A percentile compares a stretch with the other conserved stretches of the same genome.
Evolutionary conservation across 2,113 vertebrate genomes (phyloP).

Genomic region (Spea bombifrons): DNA sequence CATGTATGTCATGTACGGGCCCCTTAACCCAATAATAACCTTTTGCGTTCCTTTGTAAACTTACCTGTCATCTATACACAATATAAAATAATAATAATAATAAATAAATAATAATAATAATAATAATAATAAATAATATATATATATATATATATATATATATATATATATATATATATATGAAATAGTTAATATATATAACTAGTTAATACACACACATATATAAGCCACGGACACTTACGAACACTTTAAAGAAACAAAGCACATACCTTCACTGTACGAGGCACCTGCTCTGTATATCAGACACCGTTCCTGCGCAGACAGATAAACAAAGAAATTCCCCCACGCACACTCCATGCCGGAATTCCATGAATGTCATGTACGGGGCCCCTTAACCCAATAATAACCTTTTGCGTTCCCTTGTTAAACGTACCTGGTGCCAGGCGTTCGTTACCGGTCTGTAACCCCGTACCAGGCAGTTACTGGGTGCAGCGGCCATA

Average conservation of each 20-base stretch:
- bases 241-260: too few species aligned
- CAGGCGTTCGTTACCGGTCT: not conserved
- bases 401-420: constrained; percentile 4
- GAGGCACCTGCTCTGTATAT: not conserved
- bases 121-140: too few species aligned
- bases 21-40: constrained; percentile 1
- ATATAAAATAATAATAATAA: too few species aligned
- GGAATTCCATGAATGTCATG: constrained; percentile 30
- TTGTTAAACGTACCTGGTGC: constrained; percentile 16
- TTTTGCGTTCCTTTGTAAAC: not conserved
- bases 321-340: not conserved
- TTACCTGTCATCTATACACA: too few species aligned
- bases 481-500: too few species aligned
- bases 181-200: too few species aligned
- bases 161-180: too few species aligned
- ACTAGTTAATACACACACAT: too few species aligned
- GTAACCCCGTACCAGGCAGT: constrained; percentile 1
- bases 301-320: not conserved
- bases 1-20: not conserved
- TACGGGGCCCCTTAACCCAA: not conserved
- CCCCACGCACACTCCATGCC: constrained; percentile 1
- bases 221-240: too few species aligned
- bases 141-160: too few species aligned
- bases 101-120: not conserved
- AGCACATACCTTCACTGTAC: not conserved